phyloP scores from a whole-genome alignment of 2,888 invertebrate genomes.

The Mayetiola destructor region DNA sequence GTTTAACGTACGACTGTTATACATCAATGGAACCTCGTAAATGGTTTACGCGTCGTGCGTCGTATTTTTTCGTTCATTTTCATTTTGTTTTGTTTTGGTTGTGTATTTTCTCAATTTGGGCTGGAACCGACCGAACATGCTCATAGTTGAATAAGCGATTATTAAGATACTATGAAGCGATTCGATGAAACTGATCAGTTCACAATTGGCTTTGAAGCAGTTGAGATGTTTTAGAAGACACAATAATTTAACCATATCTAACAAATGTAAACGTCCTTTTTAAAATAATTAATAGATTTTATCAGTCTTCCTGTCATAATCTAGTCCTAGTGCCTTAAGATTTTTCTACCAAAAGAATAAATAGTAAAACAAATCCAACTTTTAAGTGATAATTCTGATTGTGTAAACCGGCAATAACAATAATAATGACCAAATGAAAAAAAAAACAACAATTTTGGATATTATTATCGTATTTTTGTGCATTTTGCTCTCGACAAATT shows the following conservation, averaged over 20 bases:
- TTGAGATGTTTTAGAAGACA: conserved; percentile 6
- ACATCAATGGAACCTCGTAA: not conserved
- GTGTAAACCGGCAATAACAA: too few species aligned
- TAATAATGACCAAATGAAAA: too few species aligned
- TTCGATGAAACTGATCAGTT: conserved; percentile 4
- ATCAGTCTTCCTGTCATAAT: too few species aligned
- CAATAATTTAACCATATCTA: not conserved
- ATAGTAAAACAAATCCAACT: not conserved
- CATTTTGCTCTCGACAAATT: too few species aligned
- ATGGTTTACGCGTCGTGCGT: not conserved
- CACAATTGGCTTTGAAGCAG: conserved; percentile 8
- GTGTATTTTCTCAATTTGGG: not conserved
- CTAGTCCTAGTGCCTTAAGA: too few species aligned
- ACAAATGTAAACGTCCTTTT: conserved; percentile 2
- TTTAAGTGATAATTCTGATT: not conserved
- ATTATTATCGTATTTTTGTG: too few species aligned
- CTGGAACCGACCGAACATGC: not conserved
- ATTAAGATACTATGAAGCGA: conserved; percentile 4
- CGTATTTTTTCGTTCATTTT: not conserved
- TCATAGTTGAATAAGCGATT: conserved; percentile 10
- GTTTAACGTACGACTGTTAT: too few species aligned
- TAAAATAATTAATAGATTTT: too few species aligned
- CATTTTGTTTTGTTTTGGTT: too few species aligned
- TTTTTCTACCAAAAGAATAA: not conserved
- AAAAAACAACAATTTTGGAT: too few species aligned